These are phyloP conservation scores for Pachyrhynchus sulphureomaculatus DNA, from an alignment of 1,140 invertebrate species.

Conservation along the genomic window DNA sequence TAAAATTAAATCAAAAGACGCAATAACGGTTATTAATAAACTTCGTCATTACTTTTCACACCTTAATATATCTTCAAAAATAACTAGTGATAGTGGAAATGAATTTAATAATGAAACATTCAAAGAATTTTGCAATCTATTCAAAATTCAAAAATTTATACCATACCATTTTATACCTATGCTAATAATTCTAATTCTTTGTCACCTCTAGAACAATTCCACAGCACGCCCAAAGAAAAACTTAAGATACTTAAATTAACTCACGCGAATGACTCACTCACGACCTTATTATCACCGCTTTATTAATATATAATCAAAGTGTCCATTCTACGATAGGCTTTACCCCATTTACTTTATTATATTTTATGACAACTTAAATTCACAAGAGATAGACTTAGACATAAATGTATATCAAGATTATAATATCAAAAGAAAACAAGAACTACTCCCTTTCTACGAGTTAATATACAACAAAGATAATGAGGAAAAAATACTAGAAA, in stretches of 20 bases:
- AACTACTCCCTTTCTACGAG: no score
- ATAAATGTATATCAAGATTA: slow-evolving; percentile 1
- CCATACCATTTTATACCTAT: not conserved
- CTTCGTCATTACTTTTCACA: slow-evolving; percentile 2
- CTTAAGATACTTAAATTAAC: not conserved
- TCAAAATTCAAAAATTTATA: not conserved
- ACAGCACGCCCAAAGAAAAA: slow-evolving; percentile 7
- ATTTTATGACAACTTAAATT: slow-evolving; percentile 8
- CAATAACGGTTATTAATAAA: not conserved
- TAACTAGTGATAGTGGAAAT: no score
- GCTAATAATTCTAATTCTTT: not conserved
- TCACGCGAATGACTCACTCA: not conserved
- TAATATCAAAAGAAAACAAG: no score
- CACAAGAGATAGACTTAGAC: not conserved
- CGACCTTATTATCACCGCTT: not conserved
- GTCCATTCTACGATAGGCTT: slow-evolving; percentile 4
- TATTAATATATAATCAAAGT: slow-evolving; percentile 9
- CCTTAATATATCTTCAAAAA: no score
- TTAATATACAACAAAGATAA: no score
- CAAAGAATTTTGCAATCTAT: not conserved
- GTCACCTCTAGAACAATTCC: slow-evolving; percentile 6
- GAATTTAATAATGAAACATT: no score
- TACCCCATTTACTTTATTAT: slow-evolving; percentile 10
- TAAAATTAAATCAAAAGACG: not conserved
- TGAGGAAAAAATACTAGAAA: no score